Percentiles rank a stretch among this genome's conserved stretches.
Evolutionary conservation across 2,113 vertebrate species (phyloP).

Genomic region (Psettodes erumei): DNA sequence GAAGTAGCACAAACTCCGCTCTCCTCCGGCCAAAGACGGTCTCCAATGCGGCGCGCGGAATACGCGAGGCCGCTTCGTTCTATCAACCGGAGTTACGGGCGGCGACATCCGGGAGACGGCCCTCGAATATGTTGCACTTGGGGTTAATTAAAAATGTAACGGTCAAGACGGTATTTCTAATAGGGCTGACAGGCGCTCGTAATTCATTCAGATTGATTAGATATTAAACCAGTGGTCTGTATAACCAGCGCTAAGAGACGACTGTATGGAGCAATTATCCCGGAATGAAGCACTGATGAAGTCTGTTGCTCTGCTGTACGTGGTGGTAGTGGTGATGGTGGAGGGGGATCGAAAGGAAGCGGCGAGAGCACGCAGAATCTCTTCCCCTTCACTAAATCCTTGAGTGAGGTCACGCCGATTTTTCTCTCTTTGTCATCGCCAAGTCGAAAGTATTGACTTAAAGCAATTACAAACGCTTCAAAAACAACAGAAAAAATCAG

Average conservation of each 20-base stretch:
- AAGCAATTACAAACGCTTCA: not conserved
- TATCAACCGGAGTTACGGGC: conserved; percentile 55
- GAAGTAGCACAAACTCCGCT: conserved; percentile 72
- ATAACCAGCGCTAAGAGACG: conserved; percentile 42
- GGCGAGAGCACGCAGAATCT: not conserved
- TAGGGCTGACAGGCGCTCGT: conserved; percentile 62
- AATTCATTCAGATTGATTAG: conserved; percentile 66
- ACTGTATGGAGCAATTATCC: conserved; percentile 42
- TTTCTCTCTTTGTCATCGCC: not conserved
- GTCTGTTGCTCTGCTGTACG: conserved; percentile 23
- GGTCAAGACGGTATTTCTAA: conserved; percentile 72
- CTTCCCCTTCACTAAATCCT: not conserved
- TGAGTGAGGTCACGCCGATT: not conserved
- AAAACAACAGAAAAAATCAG: too few relatives aligned
- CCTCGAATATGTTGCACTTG: conserved; percentile 64
- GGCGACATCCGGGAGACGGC: conserved; percentile 62
- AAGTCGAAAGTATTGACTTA: not conserved
- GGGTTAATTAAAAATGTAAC: conserved; percentile 75
- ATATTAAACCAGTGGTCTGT: conserved; percentile 64
- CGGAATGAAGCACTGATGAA: conserved; percentile 35
- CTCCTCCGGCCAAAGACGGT: conserved; percentile 64
- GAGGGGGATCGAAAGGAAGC: conserved; percentile 24
- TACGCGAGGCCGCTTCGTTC: conserved; percentile 54
- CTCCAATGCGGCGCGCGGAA: conserved; percentile 49
- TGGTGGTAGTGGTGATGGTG: too few relatives aligned